phyloP scores from a whole-genome alignment of 2,888 invertebrate species.

The Zele albiditarsus region DNA sequence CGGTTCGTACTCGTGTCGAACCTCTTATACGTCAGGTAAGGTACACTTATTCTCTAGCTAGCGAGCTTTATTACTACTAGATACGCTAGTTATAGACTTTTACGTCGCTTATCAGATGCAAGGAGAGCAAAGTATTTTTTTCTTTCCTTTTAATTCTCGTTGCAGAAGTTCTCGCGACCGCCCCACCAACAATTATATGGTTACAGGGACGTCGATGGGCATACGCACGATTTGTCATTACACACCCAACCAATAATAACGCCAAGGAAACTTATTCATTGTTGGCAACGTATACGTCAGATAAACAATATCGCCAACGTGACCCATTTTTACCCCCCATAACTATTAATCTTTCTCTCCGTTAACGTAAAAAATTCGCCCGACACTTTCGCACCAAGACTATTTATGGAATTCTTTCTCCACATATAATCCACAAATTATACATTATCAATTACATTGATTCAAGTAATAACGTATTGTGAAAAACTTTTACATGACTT shows the following conservation, averaged over 20 bases:
- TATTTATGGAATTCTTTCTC: not conserved
- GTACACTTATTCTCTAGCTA: constrained; percentile 54
- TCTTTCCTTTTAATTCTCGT: constrained; percentile 35
- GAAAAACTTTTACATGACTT: no score
- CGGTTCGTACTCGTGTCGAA: constrained; percentile 51
- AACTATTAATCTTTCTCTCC: constrained; percentile 13
- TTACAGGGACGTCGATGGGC: not conserved
- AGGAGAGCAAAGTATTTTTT: constrained; percentile 43
- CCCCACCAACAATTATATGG: constrained; percentile 13
- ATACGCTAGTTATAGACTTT: constrained; percentile 60
- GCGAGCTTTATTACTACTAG: constrained; percentile 60
- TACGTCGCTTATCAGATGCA: constrained; percentile 61
- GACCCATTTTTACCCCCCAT: constrained; percentile 7
- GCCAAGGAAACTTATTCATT: not conserved
- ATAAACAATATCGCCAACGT: constrained; percentile 13
- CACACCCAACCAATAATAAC: not conserved
- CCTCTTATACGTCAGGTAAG: constrained; percentile 60
- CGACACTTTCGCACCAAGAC: not conserved
- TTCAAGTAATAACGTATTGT: no score
- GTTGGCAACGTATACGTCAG: not conserved
- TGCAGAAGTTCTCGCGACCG: not conserved
- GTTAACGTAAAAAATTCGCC: not conserved
- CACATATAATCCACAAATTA: not conserved
- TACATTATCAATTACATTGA: not conserved
- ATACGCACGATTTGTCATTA: not conserved